Evolutionary conservation across 2,888 invertebrate genomes (phyloP).

Genomic region (Aelia acuminata): DNA sequence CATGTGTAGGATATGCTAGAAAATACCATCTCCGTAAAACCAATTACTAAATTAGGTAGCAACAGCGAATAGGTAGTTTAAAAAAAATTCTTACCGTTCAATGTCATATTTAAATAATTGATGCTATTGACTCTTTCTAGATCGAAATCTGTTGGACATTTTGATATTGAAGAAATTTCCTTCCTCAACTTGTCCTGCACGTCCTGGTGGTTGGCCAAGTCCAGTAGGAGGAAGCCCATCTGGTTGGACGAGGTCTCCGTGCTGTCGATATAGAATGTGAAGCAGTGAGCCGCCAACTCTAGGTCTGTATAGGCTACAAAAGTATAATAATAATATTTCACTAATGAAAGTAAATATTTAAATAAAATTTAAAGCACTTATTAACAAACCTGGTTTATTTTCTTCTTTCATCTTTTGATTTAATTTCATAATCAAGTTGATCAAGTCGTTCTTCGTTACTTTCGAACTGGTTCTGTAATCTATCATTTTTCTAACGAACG

Average conservation of each 20-base stretch:
- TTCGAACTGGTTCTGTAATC: slow-evolving; percentile 37
- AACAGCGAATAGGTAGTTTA: no score
- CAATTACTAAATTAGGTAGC: no score
- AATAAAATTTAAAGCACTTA: neutral
- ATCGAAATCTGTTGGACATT: slow-evolving; percentile 46
- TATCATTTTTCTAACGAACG: slow-evolving; percentile 61
- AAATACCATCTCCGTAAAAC: no score
- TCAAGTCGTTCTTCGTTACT: neutral
- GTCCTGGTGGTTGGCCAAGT: slow-evolving; percentile 55
- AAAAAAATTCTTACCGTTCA: neutral
- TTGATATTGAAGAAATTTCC: slow-evolving; percentile 51
- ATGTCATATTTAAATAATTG: neutral
- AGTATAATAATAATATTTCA: neutral
- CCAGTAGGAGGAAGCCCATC: slow-evolving; percentile 50
- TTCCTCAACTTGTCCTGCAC: slow-evolving; percentile 56
- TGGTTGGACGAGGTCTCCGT: slow-evolving; percentile 58
- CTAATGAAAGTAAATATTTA: neutral
- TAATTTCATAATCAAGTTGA: neutral
- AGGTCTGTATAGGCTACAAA: neutral
- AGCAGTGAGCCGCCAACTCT: slow-evolving; percentile 58
- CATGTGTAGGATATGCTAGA: no score
- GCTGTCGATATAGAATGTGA: slow-evolving; percentile 59
- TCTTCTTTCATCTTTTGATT: slow-evolving; percentile 27
- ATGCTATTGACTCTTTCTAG: neutral
- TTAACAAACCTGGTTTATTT: slow-evolving; percentile 1